Evolutionary conservation across 2,797 vertebrate genomes (phyloP).

Genomic region (Oreochromis grahami): DNA sequence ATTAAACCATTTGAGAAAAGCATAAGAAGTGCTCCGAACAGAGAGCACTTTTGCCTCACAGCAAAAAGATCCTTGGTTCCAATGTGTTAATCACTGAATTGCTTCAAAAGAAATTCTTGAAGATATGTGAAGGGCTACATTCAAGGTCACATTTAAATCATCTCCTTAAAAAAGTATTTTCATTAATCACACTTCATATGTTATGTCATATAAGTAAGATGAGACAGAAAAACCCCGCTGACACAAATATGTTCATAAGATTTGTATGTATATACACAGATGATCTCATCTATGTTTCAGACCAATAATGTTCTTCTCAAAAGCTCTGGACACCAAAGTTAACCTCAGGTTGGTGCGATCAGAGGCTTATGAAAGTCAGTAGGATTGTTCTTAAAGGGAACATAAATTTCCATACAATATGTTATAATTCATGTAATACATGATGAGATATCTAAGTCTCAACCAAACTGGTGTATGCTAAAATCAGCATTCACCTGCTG

Average conservation of each 20-base stretch:
- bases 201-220: background rate
- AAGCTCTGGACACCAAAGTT: background rate
- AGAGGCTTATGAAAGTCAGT: background rate
- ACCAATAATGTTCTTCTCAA: background rate
- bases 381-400: fast-evolving
- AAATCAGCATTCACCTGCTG: background rate
- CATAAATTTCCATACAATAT: background rate
- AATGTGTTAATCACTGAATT: background rate
- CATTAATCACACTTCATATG: background rate
- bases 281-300: background rate
- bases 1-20: fast-evolving
- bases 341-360: background rate
- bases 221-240: background rate
- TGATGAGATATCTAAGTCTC: background rate
- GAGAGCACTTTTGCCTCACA: background rate
- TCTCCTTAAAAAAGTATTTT: background rate
- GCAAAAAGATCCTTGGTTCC: background rate
- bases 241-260: background rate
- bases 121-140: background rate
- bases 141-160: background rate
- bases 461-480: background rate
- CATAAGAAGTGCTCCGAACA: background rate
- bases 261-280: background rate
- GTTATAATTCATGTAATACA: background rate
- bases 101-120: background rate